Evolutionary conservation across 2,113 vertebrate genomes (phyloP), one percentile per base, ranked within the genome.

Genomic region (Carassius auratus): DNA sequence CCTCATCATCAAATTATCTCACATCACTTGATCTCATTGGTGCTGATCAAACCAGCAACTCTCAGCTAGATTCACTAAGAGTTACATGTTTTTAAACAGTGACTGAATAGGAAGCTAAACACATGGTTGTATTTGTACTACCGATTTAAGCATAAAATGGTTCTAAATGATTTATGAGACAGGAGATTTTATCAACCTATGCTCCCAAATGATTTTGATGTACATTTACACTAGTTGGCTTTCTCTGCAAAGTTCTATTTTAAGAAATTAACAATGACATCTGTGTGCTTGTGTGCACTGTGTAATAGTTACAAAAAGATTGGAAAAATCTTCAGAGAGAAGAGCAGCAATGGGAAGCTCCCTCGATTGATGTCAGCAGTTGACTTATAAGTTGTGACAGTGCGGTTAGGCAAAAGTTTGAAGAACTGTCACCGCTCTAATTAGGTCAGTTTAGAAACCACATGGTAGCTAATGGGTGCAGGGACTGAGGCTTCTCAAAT

Each of bases 1-100:
- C 85, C 30, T 79, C 84, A 86, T 89, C 90, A 89, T 90, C 87
- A 91, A 86, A 88, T 90, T 91, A 87, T 82, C 59, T 84, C 59
- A 80, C 83, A 69, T 66, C 83, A 42, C 76, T 38, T 83, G 84
- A 74, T 79, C 48, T 84, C 52, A 79, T 74, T 19, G 45, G 17
- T 36, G 50, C 13, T 52, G 79, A 68, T 82, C 62, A 82, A 26
- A 82, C 78, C 61, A 52, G 55, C 57, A 21, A 50, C 48, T 38
- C 42, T 82, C 64, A 69, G 64, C 64, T 21, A 68, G 79, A 68
- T 42, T 73, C 69, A 73, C 4, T 12, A 14, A 14, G 38, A 73
- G 69, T 45, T n/a, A 73, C 17, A 12, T 1, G 45, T 23, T 52
- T 52, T 33, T 55, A 55, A 9, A 17, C 23, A 55, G n/a, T 55